Evolutionary conservation across 2,113 vertebrate species (phyloP).

Genomic region (Sus scrofa): T2T-Sscrofa CM000812.6:280142501-280143000

Average conservation of each 20-base stretch:
- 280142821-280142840: slow-evolving; percentile 14
- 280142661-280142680: slow-evolving; percentile 55
- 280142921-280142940: not conserved
- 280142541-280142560: not conserved
- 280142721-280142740: slow-evolving; percentile 59
- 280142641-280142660: not conserved
- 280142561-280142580: not conserved
- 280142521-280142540: slow-evolving; percentile 19
- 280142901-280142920: not conserved
- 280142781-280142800: slow-evolving; percentile 66
- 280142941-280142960: not conserved
- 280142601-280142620: slow-evolving; percentile 28
- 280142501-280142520: slow-evolving; percentile 1
- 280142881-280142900: not conserved
- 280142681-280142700: slow-evolving; percentile 9
- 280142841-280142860: slow-evolving; percentile 6
- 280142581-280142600: not conserved
- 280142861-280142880: not conserved
- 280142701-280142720: slow-evolving; percentile 64
- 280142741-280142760: slow-evolving; percentile 73
- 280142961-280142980: not conserved
- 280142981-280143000: not conserved
- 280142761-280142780: slow-evolving; percentile 66
- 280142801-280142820: slow-evolving; percentile 50
- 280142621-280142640: not conserved